These are phyloP conservation scores for Nomia melanderi DNA, from an alignment of 1,140 invertebrate species.

Conservation along the genomic window DNA sequence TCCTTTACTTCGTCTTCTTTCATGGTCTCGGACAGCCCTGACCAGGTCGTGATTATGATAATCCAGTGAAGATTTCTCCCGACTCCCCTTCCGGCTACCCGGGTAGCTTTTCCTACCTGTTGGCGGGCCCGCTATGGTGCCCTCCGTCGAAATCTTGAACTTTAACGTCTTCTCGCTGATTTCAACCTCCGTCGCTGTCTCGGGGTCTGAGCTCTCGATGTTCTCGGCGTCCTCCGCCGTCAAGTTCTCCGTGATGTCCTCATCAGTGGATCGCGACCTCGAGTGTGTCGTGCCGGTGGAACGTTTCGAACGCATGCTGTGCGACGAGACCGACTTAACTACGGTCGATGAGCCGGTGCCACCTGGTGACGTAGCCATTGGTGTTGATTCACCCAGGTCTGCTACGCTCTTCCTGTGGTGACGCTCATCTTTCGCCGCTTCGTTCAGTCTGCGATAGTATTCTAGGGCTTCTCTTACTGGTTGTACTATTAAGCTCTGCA, in stretches of 20 bases:
- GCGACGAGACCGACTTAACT: conserved; percentile 81
- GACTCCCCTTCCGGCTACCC: conserved; percentile 83
- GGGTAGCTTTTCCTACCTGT: conserved; percentile 83
- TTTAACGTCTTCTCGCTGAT: conserved; percentile 89
- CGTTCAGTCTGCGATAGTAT: conserved; percentile 85
- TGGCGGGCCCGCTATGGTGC: conserved; percentile 69
- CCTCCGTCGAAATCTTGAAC: conserved; percentile 88
- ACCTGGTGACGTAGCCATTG: conserved; percentile 24
- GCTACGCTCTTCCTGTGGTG: conserved; percentile 84
- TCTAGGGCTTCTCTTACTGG: conserved; percentile 83
- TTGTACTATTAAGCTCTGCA: conserved; percentile 83
- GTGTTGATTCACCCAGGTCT: conserved; percentile 74
- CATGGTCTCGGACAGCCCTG: conserved; percentile 74
- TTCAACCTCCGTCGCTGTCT: conserved; percentile 88
- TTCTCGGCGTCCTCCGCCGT: conserved; percentile 83
- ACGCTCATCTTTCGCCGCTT: conserved; percentile 84
- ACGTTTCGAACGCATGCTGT: conserved; percentile 81
- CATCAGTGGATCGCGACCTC: conserved; percentile 79
- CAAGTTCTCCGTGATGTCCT: conserved; percentile 80
- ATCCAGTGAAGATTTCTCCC: conserved; percentile 80
- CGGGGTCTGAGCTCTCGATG: conserved; percentile 85
- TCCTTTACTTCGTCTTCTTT: conserved; percentile 68
- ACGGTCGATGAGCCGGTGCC: conserved; percentile 60
- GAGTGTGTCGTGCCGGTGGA: conserved; percentile 71
- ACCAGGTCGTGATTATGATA: conserved; percentile 77